Conservation (phyloP, 2,113 vertebrate genomes). For the Pelobates fuscus region DNA sequence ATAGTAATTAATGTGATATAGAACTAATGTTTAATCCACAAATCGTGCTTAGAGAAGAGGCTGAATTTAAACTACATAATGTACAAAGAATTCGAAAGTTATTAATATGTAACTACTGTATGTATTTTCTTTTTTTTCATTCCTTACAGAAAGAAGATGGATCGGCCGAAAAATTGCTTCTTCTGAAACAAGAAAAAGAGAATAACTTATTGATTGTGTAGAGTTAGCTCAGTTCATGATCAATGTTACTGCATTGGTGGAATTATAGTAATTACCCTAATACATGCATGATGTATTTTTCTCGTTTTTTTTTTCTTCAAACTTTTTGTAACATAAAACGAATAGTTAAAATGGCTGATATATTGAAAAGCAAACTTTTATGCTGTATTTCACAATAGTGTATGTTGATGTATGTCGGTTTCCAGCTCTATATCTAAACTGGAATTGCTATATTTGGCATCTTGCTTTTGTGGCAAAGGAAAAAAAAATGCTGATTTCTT, state of each 20-base stretch:
- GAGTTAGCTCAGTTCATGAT: slow-evolving; percentile 43
- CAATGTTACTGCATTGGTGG: slow-evolving; percentile 43
- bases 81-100: background rate
- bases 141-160: slow-evolving; percentile 49
- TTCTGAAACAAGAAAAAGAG: slow-evolving; percentile 50
- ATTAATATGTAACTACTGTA: slow-evolving; percentile 31
- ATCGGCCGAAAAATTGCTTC: slow-evolving; percentile 48
- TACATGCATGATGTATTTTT: slow-evolving; percentile 30
- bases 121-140: slow-evolving; percentile 38
- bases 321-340: background rate
- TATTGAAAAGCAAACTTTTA: background rate
- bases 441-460: background rate
- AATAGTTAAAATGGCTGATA: background rate
- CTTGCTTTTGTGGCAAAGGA: background rate
- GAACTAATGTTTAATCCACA: background rate
- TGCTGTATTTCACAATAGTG: background rate
- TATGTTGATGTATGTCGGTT: background rate
- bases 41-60: no score
- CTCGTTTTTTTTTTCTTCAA: background rate
- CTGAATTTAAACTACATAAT: background rate
- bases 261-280: slow-evolving; percentile 35
- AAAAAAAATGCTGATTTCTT: background rate
- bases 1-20: background rate
- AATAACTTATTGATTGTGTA: slow-evolving; percentile 49
- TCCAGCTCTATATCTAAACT: background rate